Percentiles rank a stretch among this genome's conserved stretches.
phyloP scores from a whole-genome alignment of 2,113 vertebrate species.

The Numida meleagris region DNA sequence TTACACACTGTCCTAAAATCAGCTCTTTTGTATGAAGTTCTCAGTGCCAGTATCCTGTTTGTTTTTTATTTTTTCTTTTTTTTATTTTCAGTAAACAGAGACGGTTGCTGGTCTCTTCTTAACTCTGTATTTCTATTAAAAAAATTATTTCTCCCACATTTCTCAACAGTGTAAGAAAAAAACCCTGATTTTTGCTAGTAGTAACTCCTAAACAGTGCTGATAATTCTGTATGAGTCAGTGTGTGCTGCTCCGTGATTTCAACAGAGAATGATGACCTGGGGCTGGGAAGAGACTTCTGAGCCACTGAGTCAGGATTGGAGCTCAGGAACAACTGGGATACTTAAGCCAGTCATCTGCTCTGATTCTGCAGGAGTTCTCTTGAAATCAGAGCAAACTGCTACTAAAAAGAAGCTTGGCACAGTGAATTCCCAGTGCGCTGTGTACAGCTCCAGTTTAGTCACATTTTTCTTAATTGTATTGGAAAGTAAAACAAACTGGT shows the following conservation, averaged over 20 bases:
- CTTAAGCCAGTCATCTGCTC: background rate
- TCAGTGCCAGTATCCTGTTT: background rate
- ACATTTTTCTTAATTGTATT: background rate
- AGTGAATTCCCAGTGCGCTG: background rate
- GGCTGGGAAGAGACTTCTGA: background rate
- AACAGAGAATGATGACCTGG: background rate
- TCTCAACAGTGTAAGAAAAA: background rate
- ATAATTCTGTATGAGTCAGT: background rate
- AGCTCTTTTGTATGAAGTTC: background rate
- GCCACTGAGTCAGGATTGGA: background rate
- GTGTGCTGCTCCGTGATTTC: background rate
- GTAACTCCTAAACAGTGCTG: background rate
- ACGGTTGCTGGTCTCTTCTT: background rate
- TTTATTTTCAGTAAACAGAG: slow-evolving; percentile 1
- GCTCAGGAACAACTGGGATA: background rate
- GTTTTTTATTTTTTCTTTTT: background rate
- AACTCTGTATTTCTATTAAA: background rate
- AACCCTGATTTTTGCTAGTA: background rate
- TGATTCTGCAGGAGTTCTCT: background rate
- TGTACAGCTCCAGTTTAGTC: background rate
- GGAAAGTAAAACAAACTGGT: background rate
- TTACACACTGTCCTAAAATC: background rate
- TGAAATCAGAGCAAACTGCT: background rate
- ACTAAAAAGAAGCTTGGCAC: background rate
- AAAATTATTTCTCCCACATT: background rate